These are phyloP conservation scores for Asteroscopus sphinx DNA, from an alignment of 2,888 invertebrate species.

Conservation along the genomic window DNA sequence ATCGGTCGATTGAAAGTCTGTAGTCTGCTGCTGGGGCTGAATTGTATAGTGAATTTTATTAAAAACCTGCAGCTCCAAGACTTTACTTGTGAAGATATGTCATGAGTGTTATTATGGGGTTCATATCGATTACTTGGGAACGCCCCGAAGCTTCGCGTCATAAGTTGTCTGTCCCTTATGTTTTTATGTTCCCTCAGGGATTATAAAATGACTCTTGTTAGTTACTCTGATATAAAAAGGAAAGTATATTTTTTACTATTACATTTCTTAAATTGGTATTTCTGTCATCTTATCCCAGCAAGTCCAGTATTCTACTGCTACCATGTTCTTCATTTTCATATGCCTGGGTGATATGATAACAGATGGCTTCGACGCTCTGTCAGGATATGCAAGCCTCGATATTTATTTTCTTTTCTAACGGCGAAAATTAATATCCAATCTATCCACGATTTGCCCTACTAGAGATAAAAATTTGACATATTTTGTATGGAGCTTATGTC, in stretches of 20 bases:
- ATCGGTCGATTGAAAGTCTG: too few species aligned
- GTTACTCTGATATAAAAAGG: background rate
- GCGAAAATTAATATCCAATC: too few species aligned
- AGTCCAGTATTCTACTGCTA: too few species aligned
- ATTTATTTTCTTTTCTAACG: too few species aligned
- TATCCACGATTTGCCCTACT: too few species aligned
- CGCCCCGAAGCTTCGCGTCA: conserved; percentile 25
- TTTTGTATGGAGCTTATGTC: too few species aligned
- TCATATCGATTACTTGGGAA: conserved; percentile 36
- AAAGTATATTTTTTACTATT: background rate
- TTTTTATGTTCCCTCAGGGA: conserved; percentile 31
- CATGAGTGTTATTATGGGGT: conserved; percentile 20
- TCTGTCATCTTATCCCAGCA: background rate
- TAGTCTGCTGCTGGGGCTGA: too few species aligned
- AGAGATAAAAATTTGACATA: too few species aligned
- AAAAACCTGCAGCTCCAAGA: background rate
- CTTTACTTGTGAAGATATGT: conserved; percentile 9
- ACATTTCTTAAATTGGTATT: background rate
- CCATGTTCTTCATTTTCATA: too few species aligned
- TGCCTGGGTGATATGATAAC: too few species aligned
- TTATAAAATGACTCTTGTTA: conserved; percentile 18
- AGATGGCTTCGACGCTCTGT: too few species aligned
- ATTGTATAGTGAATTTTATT: background rate
- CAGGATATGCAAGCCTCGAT: too few species aligned
- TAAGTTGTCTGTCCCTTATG: conserved; percentile 29